Base-by-base conservation (phyloP, 2,113 vertebrate species). In the Stictonetta naevosa region DNA sequence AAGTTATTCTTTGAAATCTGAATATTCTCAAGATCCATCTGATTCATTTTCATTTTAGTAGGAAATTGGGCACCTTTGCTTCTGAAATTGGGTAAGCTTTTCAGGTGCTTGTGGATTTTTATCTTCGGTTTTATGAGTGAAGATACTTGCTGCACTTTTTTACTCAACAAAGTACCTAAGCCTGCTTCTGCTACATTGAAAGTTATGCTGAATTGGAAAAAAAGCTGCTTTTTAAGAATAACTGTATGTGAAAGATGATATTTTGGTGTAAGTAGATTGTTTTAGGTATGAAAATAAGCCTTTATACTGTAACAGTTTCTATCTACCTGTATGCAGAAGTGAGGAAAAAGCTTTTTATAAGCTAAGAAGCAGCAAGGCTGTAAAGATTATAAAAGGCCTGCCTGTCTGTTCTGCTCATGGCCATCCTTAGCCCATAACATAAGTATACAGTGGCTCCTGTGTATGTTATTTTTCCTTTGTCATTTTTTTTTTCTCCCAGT, bases 401-500 rank as follows among this genome's bases (percentile, higher is more conserved):
- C 40, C 13, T 42, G 44, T 81, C 73, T 48, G 11, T 67, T 84
- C 31, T 59, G 20, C 42, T 69, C 3, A 0, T 75, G 28, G 60
- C 15, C 7, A 33, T 46, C 31, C 25, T n/a, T 15, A 23, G 19
- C 53, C 53, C 12, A 4, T 52, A 72, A 16, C 3, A 4, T 3
- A 23, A 5, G 3, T 11, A 10, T 71, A 4, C 6, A 44, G 16
- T 46, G 76, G 26, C 63, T 86, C 15, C 8, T 22, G 3, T 13
- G 12, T 8, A 4, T 8, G 7, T 11, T 34, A 13, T 40, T 67
- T 59, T 44, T 33, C 2, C n/a, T 7, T 26, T 3, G 11, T 40
- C 13, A 38, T 31, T 9, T 6, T 38, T 25, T 33, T 10, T 33
- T 5, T 1, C 8, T 17, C 6, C 29, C 5, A 8, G 5, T 6